phyloP scores from a whole-genome alignment of 2,888 invertebrate species.

The Andrena minutula region DNA sequence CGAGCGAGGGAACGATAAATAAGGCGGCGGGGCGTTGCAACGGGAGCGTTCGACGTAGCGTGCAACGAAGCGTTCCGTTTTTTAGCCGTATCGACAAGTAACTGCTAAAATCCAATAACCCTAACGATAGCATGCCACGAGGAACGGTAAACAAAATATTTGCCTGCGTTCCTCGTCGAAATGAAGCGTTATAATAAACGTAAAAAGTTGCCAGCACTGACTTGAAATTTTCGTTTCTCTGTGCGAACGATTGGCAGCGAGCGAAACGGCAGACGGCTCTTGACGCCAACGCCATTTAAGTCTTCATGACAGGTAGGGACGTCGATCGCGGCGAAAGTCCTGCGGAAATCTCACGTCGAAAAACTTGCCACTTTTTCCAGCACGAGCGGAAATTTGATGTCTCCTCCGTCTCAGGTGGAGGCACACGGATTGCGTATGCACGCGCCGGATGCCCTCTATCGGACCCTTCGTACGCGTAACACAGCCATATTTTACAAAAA shows the following conservation, averaged over 20 bases:
- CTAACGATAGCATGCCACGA: constrained; percentile 51
- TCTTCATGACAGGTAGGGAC: constrained; percentile 54
- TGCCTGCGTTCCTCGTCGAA: constrained; percentile 55
- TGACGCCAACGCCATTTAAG: constrained; percentile 79
- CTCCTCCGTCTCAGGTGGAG: constrained; percentile 38
- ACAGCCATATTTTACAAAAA: constrained; percentile 46
- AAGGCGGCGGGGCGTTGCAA: constrained; percentile 12
- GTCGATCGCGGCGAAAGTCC: constrained; percentile 26
- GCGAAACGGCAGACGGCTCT: constrained; percentile 69
- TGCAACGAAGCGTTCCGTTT: constrained; percentile 44
- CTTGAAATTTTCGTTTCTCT: constrained; percentile 82
- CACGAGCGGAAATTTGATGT: constrained; percentile 38
- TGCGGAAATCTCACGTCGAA: constrained; percentile 15
- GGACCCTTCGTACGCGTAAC: constrained; percentile 36
- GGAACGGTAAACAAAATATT: constrained; percentile 61
- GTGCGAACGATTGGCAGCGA: constrained; percentile 82
- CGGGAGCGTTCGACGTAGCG: constrained; percentile 11
- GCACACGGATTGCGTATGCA: constrained; percentile 50
- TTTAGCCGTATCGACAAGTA: constrained; percentile 47
- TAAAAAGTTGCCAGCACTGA: constrained; percentile 85
- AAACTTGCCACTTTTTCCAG: constrained; percentile 47
- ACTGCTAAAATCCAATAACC: constrained; percentile 67
- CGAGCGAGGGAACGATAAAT: constrained; percentile 30
- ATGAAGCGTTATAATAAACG: constrained; percentile 67
- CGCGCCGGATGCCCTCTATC: constrained; percentile 62